Evolutionary conservation across 2,888 invertebrate species (phyloP).

Genomic region (Athalia circularis): DNA sequence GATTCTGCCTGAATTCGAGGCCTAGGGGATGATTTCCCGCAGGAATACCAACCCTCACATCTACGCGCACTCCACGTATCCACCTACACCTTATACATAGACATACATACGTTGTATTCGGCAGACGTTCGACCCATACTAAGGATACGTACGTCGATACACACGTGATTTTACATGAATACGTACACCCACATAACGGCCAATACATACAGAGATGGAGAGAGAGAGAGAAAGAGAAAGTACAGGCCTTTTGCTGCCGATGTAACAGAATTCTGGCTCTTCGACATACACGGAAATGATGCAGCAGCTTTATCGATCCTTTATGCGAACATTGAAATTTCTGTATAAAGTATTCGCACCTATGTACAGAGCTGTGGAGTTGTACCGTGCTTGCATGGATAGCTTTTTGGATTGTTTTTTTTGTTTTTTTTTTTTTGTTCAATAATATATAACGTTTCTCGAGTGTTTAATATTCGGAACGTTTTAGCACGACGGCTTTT

Average conservation of each 20-base stretch:
- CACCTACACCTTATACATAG: not conserved
- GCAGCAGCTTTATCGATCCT: constrained; percentile 29
- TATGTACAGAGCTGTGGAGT: too few relatives aligned
- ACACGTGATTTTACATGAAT: not conserved
- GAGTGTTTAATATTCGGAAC: too few relatives aligned
- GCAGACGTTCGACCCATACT: not conserved
- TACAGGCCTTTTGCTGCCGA: constrained; percentile 17
- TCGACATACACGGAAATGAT: not conserved
- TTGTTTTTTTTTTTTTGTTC: too few relatives aligned
- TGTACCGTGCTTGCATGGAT: too few relatives aligned
- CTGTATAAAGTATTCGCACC: not conserved
- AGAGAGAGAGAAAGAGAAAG: not conserved
- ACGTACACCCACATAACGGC: not conserved
- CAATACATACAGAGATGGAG: not conserved
- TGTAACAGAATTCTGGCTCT: constrained; percentile 10
- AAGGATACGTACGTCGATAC: not conserved
- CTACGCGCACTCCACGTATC: not conserved
- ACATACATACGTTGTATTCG: not conserved
- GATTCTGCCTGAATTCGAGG: constrained; percentile 57
- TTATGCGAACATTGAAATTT: not conserved
- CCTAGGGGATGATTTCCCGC: constrained; percentile 70
- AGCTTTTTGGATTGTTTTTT: too few relatives aligned
- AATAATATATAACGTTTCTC: too few relatives aligned
- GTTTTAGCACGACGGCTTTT: too few relatives aligned
- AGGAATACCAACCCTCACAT: constrained; percentile 52